Evolutionary conservation across 2,888 invertebrate species (phyloP).

Genomic region (Leptinotarsa peninsularis): DNA sequence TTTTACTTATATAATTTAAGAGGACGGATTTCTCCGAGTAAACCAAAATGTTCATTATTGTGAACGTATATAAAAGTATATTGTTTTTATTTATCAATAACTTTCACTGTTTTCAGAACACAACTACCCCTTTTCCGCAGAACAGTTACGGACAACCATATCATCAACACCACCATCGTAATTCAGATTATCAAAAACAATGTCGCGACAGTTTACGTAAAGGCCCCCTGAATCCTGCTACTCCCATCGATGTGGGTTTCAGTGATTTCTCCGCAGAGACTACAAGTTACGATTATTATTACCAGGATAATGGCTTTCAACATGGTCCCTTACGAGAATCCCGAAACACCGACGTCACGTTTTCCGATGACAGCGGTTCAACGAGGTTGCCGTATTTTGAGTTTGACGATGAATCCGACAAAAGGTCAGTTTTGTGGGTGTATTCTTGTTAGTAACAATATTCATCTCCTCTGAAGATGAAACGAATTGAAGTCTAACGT

Average conservation of each 20-base stretch:
- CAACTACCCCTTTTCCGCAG: constrained; percentile 22
- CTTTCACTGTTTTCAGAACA: constrained; percentile 26
- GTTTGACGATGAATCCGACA: constrained; percentile 55
- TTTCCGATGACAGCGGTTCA: constrained; percentile 61
- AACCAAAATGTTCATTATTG: too few species aligned
- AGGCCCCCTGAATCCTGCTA: constrained; percentile 39
- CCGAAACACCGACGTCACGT: constrained; percentile 53
- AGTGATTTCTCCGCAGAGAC: constrained; percentile 61
- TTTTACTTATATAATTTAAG: too few species aligned
- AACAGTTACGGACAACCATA: constrained; percentile 26
- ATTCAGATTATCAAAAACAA: constrained; percentile 33
- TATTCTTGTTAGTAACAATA: constrained; percentile 29
- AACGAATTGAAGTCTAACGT: too few species aligned
- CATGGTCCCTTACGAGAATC: constrained; percentile 52
- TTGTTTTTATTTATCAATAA: too few species aligned
- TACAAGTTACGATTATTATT: constrained; percentile 58
- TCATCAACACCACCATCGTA: constrained; percentile 24
- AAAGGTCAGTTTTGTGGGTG: constrained; percentile 46
- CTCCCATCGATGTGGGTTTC: constrained; percentile 55
- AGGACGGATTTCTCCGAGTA: too few species aligned
- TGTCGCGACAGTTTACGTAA: constrained; percentile 41
- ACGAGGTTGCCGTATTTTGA: constrained; percentile 59
- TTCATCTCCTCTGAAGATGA: not conserved
- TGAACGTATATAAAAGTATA: too few species aligned
- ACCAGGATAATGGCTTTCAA: constrained; percentile 58